phyloP scores from a whole-genome alignment of 2,797 vertebrate genomes.

The Lithobates sylvaticus region DNA sequence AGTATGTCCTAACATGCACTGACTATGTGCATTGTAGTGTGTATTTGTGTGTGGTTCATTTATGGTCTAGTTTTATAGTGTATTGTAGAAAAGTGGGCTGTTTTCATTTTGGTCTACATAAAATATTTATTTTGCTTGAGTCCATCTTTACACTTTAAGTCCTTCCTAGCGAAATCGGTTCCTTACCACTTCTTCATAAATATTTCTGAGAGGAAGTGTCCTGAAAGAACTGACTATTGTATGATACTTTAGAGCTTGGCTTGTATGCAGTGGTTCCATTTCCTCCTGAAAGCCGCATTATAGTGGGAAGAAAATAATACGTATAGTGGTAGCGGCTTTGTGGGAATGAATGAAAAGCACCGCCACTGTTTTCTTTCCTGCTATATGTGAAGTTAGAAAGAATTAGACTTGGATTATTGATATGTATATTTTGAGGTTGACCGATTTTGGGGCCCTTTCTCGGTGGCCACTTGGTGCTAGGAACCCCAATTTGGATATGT shows the following conservation, averaged over 20 bases:
- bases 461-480: too few relatives aligned
- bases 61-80: too few relatives aligned
- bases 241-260: background rate
- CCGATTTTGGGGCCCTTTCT: too few relatives aligned
- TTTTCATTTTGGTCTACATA: too few relatives aligned
- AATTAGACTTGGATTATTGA: slow-evolving; percentile 13
- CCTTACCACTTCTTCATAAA: background rate
- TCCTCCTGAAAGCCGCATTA: slow-evolving; percentile 41
- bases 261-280: slow-evolving; percentile 32
- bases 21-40: too few relatives aligned
- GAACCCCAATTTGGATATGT: too few relatives aligned
- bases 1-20: too few relatives aligned
- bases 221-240: slow-evolving; percentile 32
- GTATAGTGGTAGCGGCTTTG: slow-evolving; percentile 10
- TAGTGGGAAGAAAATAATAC: slow-evolving; percentile 33
- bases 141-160: background rate
- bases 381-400: slow-evolving; percentile 21
- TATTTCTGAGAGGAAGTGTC: slow-evolving; percentile 21
- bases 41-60: too few relatives aligned
- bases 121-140: background rate
- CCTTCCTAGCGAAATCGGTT: background rate
- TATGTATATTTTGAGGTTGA: background rate
- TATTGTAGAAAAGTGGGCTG: too few relatives aligned
- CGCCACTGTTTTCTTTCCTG: slow-evolving; percentile 27
- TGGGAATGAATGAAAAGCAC: slow-evolving; percentile 54